phyloP scores from a whole-genome alignment of 2,797 vertebrate genomes.

The Enoplosus armatus region DNA sequence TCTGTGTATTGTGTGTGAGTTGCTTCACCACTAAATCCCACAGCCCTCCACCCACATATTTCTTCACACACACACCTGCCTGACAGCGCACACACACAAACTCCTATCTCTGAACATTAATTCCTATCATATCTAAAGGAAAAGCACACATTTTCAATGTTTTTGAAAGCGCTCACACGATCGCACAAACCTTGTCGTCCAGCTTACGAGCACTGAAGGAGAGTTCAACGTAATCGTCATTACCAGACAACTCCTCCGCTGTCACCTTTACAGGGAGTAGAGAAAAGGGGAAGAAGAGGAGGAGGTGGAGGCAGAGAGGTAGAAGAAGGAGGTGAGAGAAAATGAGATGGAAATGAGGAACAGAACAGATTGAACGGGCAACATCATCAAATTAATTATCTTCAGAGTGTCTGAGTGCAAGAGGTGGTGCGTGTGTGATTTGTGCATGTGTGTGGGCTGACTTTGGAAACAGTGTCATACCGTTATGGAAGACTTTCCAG shows the following conservation, averaged over 20 bases:
- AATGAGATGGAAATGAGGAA: slow-evolving; percentile 75
- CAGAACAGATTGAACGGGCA: slow-evolving; percentile 55
- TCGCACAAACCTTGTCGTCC: slow-evolving; percentile 93
- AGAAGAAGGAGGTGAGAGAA: slow-evolving; percentile 50
- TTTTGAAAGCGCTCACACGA: neutral
- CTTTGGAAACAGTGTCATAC: slow-evolving; percentile 78
- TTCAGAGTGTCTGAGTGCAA: slow-evolving; percentile 37
- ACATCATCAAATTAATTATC: slow-evolving; percentile 77
- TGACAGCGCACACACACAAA: slow-evolving; percentile 16
- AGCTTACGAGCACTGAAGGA: slow-evolving; percentile 97
- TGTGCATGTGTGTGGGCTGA: slow-evolving; percentile 11
- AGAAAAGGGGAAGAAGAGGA: neutral
- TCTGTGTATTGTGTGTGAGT: slow-evolving; percentile 52
- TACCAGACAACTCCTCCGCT: slow-evolving; percentile 96
- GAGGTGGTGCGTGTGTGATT: slow-evolving; percentile 20
- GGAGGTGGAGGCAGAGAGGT: neutral
- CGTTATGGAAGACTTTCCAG: slow-evolving; percentile 98
- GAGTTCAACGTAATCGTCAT: slow-evolving; percentile 98
- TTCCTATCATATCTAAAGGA: slow-evolving; percentile 28
- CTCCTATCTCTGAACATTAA: slow-evolving; percentile 37
- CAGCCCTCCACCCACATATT: slow-evolving; percentile 31
- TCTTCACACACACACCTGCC: slow-evolving; percentile 8
- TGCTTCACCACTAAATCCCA: slow-evolving; percentile 55
- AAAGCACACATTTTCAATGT: neutral
- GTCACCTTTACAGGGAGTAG: slow-evolving; percentile 87